Base-by-base conservation (phyloP, 2,113 vertebrate genomes). In the Zootoca vivipara region DNA sequence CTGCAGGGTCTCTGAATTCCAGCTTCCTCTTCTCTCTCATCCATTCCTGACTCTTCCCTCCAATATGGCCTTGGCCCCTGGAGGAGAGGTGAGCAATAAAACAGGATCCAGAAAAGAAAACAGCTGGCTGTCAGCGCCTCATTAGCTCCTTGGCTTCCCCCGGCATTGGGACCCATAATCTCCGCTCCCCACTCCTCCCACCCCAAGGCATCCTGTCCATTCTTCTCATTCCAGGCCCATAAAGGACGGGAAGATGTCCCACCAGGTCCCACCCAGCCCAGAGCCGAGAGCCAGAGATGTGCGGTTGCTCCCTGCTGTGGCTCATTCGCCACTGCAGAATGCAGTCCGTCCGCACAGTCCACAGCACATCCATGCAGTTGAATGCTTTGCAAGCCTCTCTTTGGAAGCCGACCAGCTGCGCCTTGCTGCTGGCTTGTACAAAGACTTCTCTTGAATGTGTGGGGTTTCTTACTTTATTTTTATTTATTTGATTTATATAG, bases 31-130 rank as follows among this genome's bases (percentile, higher is more conserved):
- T 4, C 5, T 24, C 12, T 87, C 33, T 13, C 70, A 24, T 28
- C 67, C n/a, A 8, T 65, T 80, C 2, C 1, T 79, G 65, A 12
- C 56, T 65, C 62, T 67, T 83, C 85, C 40, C 2, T 0, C 0
- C 74, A 70, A 33, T 81, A 56, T n/a, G 78, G 78, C 67, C 26
- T 86, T 3, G 52, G 33, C 35, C 78, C n/a, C 65, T 52, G 0
- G 0, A 5, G 3, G 81, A n/a, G 82, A 67, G n/a, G 40, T 40
- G 18, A 89, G 42, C 72, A n/a, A 24, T 1, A 85, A 82, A 90
- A 90, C 42, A 72, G 67, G 72, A 40, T 18, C 26, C n/a, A 2
- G 58, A 46, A 92, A 89, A 80, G 86, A 28, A 78, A 90, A 70
- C 9, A 0, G 0, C 3, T 35, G 69, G 78, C 77, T 93, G 89